Conservation (phyloP, 2,888 invertebrate genomes). For the Harpalus rubripes region DNA sequence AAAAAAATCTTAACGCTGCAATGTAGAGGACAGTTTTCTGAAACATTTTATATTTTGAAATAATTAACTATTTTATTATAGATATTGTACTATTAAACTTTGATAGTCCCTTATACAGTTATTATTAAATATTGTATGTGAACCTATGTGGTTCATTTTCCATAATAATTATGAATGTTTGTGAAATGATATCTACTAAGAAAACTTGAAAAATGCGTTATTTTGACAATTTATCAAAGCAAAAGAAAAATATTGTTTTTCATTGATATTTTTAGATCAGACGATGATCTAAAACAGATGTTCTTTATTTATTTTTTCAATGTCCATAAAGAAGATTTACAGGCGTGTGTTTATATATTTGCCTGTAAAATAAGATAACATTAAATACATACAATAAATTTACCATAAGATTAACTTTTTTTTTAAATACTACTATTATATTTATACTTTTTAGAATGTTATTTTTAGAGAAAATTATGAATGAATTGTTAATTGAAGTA, state of each 20-base stretch:
- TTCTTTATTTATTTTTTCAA: background rate
- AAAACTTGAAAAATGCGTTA: too few species aligned
- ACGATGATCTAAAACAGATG: background rate
- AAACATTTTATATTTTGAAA: too few species aligned
- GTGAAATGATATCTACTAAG: too few species aligned
- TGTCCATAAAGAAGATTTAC: background rate
- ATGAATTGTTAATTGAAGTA: conserved; percentile 4
- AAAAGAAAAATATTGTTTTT: background rate
- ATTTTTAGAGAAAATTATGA: conserved; percentile 1
- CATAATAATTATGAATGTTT: too few species aligned
- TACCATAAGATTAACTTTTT: background rate
- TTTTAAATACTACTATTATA: background rate
- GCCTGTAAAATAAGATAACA: background rate
- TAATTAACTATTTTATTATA: too few species aligned
- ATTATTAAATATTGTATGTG: too few species aligned
- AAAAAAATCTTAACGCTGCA: too few species aligned
- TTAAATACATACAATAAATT: background rate
- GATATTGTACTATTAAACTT: too few species aligned
- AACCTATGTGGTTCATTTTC: too few species aligned
- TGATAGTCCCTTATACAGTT: too few species aligned
- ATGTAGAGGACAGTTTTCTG: too few species aligned
- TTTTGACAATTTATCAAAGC: background rate
- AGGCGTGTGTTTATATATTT: background rate
- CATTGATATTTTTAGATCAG: background rate
- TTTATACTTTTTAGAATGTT: background rate